Evolutionary conservation across 2,113 vertebrate genomes (phyloP), one percentile per base, ranked within the genome.

Genomic region (Pimephales promelas): DNA sequence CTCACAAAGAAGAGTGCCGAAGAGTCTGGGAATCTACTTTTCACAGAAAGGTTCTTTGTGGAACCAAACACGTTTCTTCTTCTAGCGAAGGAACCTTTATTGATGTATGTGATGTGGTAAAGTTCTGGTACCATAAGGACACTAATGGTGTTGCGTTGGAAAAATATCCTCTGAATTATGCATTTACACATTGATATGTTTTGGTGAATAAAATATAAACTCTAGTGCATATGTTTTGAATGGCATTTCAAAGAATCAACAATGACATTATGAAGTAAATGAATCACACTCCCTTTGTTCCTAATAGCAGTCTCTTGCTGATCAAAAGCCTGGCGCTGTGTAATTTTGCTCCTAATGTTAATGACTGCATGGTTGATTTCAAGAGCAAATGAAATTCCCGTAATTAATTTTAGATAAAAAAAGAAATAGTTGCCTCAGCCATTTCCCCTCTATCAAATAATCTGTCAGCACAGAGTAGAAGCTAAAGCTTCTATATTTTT

Each of bases 391-490:
- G 26, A 88, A 85, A 73, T 84, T 49, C 66, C 14, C 18, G 57
- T 88, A 86, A 88, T 86, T 84, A 84, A 86, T 86, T 88, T 81
- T 52, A 86, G 84, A 88, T 40, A 10, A 10, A 40, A 9, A 40
- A 40, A 40, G 82, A 86, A 86, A 82, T 84, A 77, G 73, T 64
- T 56, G 64, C 16, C 49, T 66, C 36, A 62, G 43, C 31, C 31
- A 18, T 61, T 66, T 43, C 79, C 54, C 26, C 13, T 6, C 43
- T 64, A 84, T 54, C 47, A 74, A 78, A 72, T 86, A 81, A 86
- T 59, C 56, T 64, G 57, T 57, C 77, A 83, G 81, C 24, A 8
- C 13, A 11, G 22, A 81, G n/a, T 28, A 43, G 70, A 70, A 57
- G n/a, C 24, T 43, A 64, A 84, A 74, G 49, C 72, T 43, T 57